Conservation (phyloP, 2,888 invertebrate genomes). For the Halictus ligatus region DNA sequence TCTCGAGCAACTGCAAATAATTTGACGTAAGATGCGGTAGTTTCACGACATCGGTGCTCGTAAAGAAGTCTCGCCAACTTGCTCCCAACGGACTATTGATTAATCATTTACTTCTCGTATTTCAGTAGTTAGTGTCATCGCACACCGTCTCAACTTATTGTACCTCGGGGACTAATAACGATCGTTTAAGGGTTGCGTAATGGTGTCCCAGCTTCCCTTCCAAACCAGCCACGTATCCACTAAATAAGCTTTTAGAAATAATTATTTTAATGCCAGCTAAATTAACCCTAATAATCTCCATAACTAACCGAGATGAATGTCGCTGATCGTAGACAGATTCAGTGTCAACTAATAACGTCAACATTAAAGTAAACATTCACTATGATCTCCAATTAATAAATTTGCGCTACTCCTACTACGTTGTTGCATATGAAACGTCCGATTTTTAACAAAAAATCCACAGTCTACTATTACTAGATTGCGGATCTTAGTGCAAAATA, state of each 20-base stretch:
- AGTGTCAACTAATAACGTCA: neutral
- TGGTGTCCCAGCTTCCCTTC: conserved; percentile 22
- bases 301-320: conserved; percentile 35
- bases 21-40: conserved; percentile 22
- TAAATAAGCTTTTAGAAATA: conserved; percentile 47
- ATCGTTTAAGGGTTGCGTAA: conserved; percentile 60
- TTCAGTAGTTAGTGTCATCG: conserved; percentile 64
- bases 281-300: conserved; percentile 27
- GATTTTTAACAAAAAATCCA: neutral
- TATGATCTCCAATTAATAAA: neutral
- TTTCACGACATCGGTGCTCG: neutral
- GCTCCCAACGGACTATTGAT: conserved; percentile 66
- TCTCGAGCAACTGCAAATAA: conserved; percentile 14
- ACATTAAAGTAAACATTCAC: neutral
- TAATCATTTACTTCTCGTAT: conserved; percentile 65
- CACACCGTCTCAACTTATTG: conserved; percentile 52
- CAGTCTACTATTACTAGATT: too few species aligned
- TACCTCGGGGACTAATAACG: conserved; percentile 62
- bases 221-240: neutral
- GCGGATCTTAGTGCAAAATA: too few species aligned
- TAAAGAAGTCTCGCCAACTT: conserved; percentile 58
- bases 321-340: neutral
- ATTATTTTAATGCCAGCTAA: conserved; percentile 53
- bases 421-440: too few species aligned
- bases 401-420: neutral